phyloP scores from a whole-genome alignment of 2,888 invertebrate genomes.

The Athalia rosae region DNA sequence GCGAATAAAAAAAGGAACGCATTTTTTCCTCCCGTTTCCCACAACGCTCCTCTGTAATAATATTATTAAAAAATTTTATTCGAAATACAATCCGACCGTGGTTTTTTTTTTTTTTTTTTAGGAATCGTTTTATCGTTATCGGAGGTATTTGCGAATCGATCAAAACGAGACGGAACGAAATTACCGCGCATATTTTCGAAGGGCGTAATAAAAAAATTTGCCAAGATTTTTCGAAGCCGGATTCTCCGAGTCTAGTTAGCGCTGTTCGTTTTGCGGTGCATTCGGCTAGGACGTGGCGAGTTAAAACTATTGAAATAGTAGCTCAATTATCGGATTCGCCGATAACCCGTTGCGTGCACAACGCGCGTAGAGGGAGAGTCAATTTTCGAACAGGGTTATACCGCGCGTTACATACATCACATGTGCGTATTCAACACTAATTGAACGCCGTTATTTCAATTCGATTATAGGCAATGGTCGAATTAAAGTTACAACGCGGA shows the following conservation, averaged over 20 bases:
- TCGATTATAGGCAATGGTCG: conserved; percentile 1
- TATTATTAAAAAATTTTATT: no score
- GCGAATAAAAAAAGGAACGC: no score
- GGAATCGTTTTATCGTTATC: no score
- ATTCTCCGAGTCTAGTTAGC: background rate
- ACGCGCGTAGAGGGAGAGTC: background rate
- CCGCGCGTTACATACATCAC: background rate
- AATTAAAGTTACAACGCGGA: background rate
- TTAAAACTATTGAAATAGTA: background rate
- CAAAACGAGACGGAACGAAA: no score
- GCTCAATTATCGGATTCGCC: conserved; percentile 13
- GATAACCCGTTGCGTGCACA: background rate
- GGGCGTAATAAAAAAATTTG: no score
- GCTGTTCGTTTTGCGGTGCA: background rate
- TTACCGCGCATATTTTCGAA: no score
- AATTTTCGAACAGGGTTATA: conserved; percentile 3
- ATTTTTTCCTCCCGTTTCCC: no score
- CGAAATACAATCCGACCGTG: no score
- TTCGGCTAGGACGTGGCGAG: background rate
- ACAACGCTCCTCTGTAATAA: no score
- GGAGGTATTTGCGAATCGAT: no score
- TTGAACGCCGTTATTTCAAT: conserved; percentile 35
- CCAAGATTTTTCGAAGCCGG: no score
- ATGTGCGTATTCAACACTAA: background rate
- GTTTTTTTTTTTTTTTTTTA: no score